Evolutionary conservation across 2,888 invertebrate genomes (phyloP).

Genomic region (Choreutis nemorana): DNA sequence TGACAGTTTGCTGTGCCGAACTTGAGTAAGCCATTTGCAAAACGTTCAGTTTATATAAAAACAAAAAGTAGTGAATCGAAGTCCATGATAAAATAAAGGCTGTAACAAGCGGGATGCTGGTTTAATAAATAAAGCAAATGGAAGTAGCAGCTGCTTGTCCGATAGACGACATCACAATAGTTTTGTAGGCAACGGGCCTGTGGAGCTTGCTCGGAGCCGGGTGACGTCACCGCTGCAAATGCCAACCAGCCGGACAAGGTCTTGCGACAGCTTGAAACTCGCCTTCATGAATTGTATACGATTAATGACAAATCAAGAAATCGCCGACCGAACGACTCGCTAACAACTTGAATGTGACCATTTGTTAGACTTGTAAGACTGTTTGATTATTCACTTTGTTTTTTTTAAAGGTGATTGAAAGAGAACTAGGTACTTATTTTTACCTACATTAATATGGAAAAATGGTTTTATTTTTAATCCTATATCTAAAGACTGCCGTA

Average conservation of each 20-base stretch:
- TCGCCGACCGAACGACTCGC: slow-evolving; percentile 9
- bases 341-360: slow-evolving; percentile 12
- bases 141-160: slow-evolving; percentile 1
- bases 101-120: too few relatives aligned
- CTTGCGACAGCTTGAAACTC: slow-evolving; percentile 28
- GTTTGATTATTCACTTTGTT: slow-evolving; percentile 13
- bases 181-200: slow-evolving; percentile 5
- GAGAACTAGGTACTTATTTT: slow-evolving; percentile 3
- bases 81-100: too few relatives aligned
- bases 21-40: too few relatives aligned
- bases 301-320: slow-evolving; percentile 16
- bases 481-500: too few relatives aligned
- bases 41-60: too few relatives aligned
- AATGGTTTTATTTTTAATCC: too few relatives aligned
- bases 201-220: slow-evolving; percentile 23
- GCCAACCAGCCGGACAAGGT: slow-evolving; percentile 40
- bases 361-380: too few relatives aligned
- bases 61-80: too few relatives aligned
- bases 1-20: too few relatives aligned
- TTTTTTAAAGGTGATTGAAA: too few relatives aligned
- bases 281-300: slow-evolving; percentile 6
- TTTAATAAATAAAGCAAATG: too few relatives aligned
- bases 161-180: slow-evolving; percentile 3
- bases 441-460: slow-evolving; percentile 3
- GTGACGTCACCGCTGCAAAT: slow-evolving; percentile 48